Evolutionary conservation across 1,140 invertebrate species (phyloP).

Genomic region (Heliothis virescens): DNA sequence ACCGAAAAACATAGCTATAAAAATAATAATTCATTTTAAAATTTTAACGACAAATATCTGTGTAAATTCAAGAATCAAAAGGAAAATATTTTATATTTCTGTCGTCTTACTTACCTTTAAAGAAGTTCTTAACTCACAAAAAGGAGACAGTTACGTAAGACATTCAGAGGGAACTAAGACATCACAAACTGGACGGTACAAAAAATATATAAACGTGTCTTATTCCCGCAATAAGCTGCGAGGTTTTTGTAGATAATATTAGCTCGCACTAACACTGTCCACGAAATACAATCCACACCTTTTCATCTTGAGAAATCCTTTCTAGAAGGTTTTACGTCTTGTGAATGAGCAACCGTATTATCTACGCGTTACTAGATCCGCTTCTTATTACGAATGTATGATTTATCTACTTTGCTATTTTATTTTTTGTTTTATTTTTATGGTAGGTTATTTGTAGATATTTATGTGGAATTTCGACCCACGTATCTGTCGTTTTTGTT

Average conservation of each 20-base stretch:
- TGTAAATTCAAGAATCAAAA: too few species aligned
- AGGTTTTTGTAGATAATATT: conserved; percentile 33
- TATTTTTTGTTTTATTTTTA: neutral
- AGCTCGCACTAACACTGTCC: conserved; percentile 7
- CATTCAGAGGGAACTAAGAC: conserved; percentile 10
- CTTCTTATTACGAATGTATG: conserved; percentile 34
- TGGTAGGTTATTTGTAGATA: too few species aligned
- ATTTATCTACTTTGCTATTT: conserved; percentile 25
- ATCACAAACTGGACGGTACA: neutral
- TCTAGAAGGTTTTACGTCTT: conserved; percentile 24
- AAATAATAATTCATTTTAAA: too few species aligned
- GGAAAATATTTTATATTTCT: too few species aligned
- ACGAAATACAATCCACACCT: conserved; percentile 21
- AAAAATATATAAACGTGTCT: conserved; percentile 3
- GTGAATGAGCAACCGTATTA: conserved; percentile 29
- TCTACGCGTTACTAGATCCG: conserved; percentile 32
- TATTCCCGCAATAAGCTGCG: conserved; percentile 22
- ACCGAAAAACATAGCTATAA: too few species aligned
- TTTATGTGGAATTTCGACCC: neutral
- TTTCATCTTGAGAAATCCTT: conserved; percentile 43
- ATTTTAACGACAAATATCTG: too few species aligned
- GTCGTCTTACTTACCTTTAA: conserved; percentile 10
- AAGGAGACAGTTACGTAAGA: neutral
- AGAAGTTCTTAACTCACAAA: conserved; percentile 8
- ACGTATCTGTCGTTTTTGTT: too few species aligned